A percentile compares a stretch with the other conserved stretches of the same genome.
These are phyloP conservation scores for Eremophila alpestris DNA, from an alignment of 2,797 vertebrate genomes.

Conservation along the genomic window DNA sequence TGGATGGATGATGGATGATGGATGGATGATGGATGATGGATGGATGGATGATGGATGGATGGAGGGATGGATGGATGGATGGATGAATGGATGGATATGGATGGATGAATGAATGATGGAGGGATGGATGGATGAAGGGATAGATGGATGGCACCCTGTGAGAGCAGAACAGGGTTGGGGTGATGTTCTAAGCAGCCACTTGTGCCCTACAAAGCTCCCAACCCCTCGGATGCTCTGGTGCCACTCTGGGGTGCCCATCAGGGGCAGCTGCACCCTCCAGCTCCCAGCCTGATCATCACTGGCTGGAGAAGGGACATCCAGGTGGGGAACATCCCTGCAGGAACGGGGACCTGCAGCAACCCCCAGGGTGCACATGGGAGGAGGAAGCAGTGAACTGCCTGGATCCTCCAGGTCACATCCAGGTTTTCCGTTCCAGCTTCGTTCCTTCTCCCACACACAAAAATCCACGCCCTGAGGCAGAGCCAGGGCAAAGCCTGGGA, in stretches of 20 bases:
- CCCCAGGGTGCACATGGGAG: not conserved
- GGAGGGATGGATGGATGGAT: not conserved
- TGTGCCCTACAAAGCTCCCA: not conserved
- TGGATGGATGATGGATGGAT: not conserved
- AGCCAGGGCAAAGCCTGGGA: not conserved
- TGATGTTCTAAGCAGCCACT: not conserved
- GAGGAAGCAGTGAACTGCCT: not conserved
- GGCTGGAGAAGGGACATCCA: not conserved
- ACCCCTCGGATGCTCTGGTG: fast-evolving
- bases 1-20: not conserved
- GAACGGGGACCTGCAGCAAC: not conserved
- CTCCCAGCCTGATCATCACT: not conserved
- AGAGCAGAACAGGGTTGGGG: not conserved
- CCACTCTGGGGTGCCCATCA: fast-evolving
- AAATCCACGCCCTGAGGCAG: fast-evolving
- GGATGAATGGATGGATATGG: not conserved
- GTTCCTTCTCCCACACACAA: not conserved
- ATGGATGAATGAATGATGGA: too few relatives aligned
- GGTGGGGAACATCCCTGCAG: fast-evolving
- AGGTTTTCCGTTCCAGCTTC: not conserved
- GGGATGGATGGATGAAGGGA: not conserved
- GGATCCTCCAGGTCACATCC: not conserved
- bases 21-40: not conserved
- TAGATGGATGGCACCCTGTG: not conserved
- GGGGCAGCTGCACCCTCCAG: not conserved